Base-by-base conservation (phyloP, 1,140 invertebrate species). In the Pseudachorutes palmiensis region DNA sequence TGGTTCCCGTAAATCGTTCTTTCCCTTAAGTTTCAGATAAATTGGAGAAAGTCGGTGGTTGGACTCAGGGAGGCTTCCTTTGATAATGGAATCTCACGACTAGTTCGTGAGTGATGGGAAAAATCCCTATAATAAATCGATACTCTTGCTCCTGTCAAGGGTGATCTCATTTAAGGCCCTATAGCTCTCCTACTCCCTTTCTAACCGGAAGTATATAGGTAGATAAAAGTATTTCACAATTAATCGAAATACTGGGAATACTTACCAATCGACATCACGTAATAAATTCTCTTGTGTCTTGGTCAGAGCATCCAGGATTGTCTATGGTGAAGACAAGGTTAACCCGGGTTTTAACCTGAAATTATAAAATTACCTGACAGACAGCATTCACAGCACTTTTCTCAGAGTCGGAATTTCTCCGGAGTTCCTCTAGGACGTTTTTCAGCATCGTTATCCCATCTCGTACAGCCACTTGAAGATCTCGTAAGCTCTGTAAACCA, bases 381-480 rank as follows among this genome's bases (percentile, higher is more conserved):
- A 86, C 86, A 19, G 81, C 80, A 74, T 85, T 85, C 30, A 88
- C 80, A 12, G 84, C 82, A 36, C 83, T 81, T 72, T 86, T 87
- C 74, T 88, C 86, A 0, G 81, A 77, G 26, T 88, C 86, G 71
- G 86, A 82, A 72, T 85, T 87, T 31, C 82, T 80, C 12, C 83
- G 78, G 2, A 87, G 75, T 70, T 88, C 85, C 60, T 88, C 86
- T 68, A 87, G 77, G 12, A 87, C 79, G 0, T 81, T 82, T 71
- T 86, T 85, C n/a, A 87, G 78, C 32, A 85, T 82, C 19, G 85
- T 76, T 16, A 87, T 80, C 22, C 84, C 84, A 65, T 86, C 84
- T 3, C 82, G 78, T 0, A 87, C 84, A 0, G 84, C 83, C 3
- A 81, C 83, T 74, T 87, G 84, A 2, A 84, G 78, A 65, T 85